Base-by-base conservation (phyloP, 2,113 vertebrate species). In the Macquaria australasica region DNA sequence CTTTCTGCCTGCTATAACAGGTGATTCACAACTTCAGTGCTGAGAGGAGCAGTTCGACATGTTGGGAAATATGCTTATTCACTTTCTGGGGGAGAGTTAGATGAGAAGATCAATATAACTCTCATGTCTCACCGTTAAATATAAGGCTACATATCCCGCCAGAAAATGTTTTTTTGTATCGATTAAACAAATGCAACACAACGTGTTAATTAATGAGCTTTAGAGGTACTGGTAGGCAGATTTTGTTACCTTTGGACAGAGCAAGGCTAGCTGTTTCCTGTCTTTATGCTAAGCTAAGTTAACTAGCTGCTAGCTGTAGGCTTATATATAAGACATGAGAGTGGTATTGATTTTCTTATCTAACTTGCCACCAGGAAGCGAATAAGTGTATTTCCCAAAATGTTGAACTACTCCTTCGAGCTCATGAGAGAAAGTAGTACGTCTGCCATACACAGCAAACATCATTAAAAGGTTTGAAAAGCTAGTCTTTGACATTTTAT, bases 1-100 rank as follows among this genome's bases (percentile, higher is more conserved):
- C 5, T 94, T 94, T 81, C 85, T 96, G 15, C 87, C 93, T 39
- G 94, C 94, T 31, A 95, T 96, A 68, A 96, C 95, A 78, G 95
- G 95, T 95, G 67, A 91, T 74, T 73, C 39, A 51, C 60, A 45
- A 14, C 6, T 6, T 51, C 18, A 70, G 4, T n/a, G 39, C 23
- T 31, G 3, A 31, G 60, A 23, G 11, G 12, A 72, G 20, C 20
- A 11, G 0, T 37, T 70, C 0, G 6, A 15, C 20, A 20, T 58
- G 50, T 63, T 68, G 39, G 55, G 5, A 50, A 48, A 39, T 31
- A 9, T 51, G n/a, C 37, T 79, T 73, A 28, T 59, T 51, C 16
- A 1, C 12, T 45, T 60, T 66, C 14, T 75, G 21, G 6, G 37
- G 23, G 20, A 56, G 34, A 58, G 12, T 10, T 50, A 0, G 16